These are phyloP conservation scores for Sprattus sprattus DNA, from an alignment of 2,113 vertebrate genomes.

Conservation along the genomic window DNA sequence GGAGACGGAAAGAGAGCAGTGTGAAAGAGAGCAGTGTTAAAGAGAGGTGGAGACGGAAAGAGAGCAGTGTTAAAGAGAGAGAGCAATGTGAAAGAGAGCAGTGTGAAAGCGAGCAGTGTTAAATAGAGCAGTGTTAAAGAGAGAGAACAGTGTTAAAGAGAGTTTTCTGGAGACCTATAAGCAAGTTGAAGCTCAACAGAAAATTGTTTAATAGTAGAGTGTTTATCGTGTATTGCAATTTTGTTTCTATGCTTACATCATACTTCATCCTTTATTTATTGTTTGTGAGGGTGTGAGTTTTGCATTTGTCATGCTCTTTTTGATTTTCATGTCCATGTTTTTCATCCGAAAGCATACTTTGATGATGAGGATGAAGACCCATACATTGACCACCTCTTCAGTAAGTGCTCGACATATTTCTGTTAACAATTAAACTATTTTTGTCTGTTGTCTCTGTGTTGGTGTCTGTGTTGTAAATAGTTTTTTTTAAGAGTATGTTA, in stretches of 20 bases:
- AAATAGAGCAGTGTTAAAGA: not conserved
- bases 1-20: not conserved
- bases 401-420: constrained; percentile 34
- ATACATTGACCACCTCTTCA: constrained; percentile 37
- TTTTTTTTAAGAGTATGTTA: not conserved
- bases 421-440: not conserved
- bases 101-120: too few species aligned
- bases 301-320: constrained; percentile 7
- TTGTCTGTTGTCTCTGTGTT: not conserved
- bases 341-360: constrained; percentile 44
- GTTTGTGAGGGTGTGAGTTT: not conserved
- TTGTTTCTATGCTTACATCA: not conserved
- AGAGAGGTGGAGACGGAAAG: not conserved
- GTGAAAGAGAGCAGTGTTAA: too few species aligned
- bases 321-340: constrained; percentile 14
- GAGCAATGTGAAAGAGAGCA: too few species aligned
- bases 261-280: constrained; percentile 5
- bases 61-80: not conserved
- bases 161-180: not conserved
- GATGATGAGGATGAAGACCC: constrained; percentile 48
- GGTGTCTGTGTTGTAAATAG: not conserved
- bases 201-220: not conserved
- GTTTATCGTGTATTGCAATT: not conserved
- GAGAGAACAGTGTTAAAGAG: not conserved
- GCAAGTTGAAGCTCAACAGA: not conserved